A percentile compares a stretch with the other conserved stretches of the same genome.
phyloP scores from a whole-genome alignment of 2,888 invertebrate genomes.

The Athrips mouffetella region DNA sequence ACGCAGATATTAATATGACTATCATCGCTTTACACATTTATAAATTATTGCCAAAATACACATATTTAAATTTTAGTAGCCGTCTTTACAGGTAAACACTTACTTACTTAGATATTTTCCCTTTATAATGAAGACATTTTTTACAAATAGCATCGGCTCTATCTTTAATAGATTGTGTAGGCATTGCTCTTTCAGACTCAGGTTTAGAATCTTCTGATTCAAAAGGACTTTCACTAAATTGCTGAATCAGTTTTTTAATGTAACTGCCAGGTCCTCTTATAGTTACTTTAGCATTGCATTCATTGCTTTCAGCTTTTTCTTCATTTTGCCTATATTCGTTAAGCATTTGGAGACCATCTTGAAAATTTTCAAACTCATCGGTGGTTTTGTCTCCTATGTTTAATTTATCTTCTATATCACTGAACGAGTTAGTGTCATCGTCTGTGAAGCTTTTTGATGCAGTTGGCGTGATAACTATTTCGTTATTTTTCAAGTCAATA shows the following conservation, averaged over 20 bases:
- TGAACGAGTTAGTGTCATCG: constrained; percentile 37
- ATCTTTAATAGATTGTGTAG: constrained; percentile 58
- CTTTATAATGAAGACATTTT: constrained; percentile 73
- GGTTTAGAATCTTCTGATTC: constrained; percentile 60
- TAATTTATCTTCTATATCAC: constrained; percentile 54
- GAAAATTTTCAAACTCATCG: constrained; percentile 59
- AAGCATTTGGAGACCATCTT: constrained; percentile 58
- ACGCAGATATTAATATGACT: neutral
- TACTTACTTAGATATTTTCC: constrained; percentile 55
- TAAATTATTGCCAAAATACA: neutral
- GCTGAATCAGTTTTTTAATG: constrained; percentile 70
- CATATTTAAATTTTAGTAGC: neutral
- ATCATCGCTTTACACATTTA: neutral
- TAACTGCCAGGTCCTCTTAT: constrained; percentile 69
- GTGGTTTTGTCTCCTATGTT: constrained; percentile 59
- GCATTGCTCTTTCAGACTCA: constrained; percentile 55
- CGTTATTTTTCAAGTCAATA: constrained; percentile 61
- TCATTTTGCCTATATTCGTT: constrained; percentile 41
- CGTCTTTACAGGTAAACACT: neutral
- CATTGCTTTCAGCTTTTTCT: constrained; percentile 31
- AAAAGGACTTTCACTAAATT: constrained; percentile 70
- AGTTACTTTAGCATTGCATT: constrained; percentile 50
- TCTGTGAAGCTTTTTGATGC: constrained; percentile 46
- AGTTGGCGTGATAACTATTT: constrained; percentile 67
- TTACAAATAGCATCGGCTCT: constrained; percentile 73